Conservation (phyloP, 2,888 invertebrate species). For the Doris montereyensis region DNA sequence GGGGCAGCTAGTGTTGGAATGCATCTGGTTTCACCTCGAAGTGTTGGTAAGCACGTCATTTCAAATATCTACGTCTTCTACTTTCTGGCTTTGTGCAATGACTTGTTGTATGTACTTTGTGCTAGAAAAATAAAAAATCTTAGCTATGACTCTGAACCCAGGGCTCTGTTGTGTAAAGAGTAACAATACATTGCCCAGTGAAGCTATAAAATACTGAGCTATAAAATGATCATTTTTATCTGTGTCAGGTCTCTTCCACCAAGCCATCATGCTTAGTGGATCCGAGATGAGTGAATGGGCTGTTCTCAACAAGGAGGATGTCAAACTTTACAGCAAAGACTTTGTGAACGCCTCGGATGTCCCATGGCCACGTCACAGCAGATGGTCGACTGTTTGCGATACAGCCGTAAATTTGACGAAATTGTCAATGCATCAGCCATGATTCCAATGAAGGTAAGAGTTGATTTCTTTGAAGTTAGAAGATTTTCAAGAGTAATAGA, state of each 20-base stretch:
- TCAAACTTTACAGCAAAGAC: constrained; percentile 68
- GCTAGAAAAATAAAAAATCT: too few species aligned
- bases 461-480: too few species aligned
- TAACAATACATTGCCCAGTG: too few species aligned
- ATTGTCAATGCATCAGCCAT: constrained; percentile 69
- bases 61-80: too few species aligned
- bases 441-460: constrained; percentile 63
- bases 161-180: too few species aligned
- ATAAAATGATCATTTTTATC: too few species aligned
- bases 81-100: too few species aligned
- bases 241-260: constrained; percentile 70
- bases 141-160: too few species aligned
- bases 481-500: too few species aligned
- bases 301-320: constrained; percentile 58
- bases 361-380: constrained; percentile 59
- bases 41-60: constrained; percentile 59
- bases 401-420: constrained; percentile 65
- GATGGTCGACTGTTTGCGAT: constrained; percentile 70
- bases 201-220: too few species aligned
- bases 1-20: constrained; percentile 74
- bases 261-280: constrained; percentile 74
- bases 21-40: constrained; percentile 73
- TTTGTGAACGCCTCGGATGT: constrained; percentile 66
- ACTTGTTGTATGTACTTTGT: too few species aligned
- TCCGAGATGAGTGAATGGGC: constrained; percentile 73